A percentile compares a stretch with the other conserved stretches of the same genome.
Conservation (phyloP, 2,113 vertebrate genomes). For the Odontesthes bonariensis region DNA sequence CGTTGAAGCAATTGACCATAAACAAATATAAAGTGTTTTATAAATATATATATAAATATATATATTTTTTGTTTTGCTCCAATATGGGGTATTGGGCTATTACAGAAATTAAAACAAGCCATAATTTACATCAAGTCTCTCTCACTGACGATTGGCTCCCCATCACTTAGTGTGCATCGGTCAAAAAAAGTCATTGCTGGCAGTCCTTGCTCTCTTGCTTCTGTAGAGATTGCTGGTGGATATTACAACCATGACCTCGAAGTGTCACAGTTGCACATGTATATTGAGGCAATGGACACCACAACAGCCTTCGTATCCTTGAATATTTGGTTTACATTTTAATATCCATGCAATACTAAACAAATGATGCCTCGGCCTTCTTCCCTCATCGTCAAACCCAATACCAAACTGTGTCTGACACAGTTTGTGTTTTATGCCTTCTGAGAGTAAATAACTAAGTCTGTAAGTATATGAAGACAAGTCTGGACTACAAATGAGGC, state of each 20-base stretch:
- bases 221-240: constrained; percentile 29
- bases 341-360: neutral
- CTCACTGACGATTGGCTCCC: neutral
- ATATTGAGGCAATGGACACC: constrained; percentile 4
- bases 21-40: no score
- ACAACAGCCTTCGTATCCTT: constrained; percentile 11
- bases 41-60: no score
- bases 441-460: no score
- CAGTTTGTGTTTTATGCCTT: no score
- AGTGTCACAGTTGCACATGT: constrained; percentile 18
- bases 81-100: neutral
- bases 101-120: neutral
- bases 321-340: constrained; percentile 5
- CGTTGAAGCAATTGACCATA: no score
- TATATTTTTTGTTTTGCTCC: no score
- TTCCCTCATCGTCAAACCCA: no score
- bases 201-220: constrained; percentile 2
- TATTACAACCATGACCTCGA: constrained; percentile 40
- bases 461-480: no score
- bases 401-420: no score
- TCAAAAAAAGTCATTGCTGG: neutral
- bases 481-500: no score
- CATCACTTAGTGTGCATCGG: neutral
- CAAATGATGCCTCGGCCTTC: no score
- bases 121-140: no score